A percentile compares a stretch with the other conserved stretches of the same genome.
phyloP scores from a whole-genome alignment of 2,797 vertebrate genomes.

The Falco naumanni region DNA sequence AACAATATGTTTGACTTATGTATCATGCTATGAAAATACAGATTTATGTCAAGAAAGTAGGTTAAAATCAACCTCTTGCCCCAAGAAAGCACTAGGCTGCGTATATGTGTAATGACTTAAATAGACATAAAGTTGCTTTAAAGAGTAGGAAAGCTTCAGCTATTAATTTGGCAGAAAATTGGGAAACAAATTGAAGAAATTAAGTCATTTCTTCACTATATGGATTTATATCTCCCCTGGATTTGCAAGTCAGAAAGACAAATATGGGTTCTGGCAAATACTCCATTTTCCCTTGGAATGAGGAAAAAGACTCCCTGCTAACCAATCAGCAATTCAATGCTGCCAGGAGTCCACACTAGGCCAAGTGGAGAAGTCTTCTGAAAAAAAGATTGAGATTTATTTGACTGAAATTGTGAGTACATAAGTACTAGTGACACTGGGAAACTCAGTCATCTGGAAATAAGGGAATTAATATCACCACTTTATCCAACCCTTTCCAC shows the following conservation, averaged over 20 bases:
- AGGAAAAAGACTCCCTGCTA: neutral
- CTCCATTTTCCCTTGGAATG: constrained; percentile 28
- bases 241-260: constrained; percentile 56
- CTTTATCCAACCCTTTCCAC: neutral
- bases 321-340: neutral
- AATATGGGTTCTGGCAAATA: constrained; percentile 34
- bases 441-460: constrained; percentile 27
- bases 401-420: neutral
- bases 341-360: neutral
- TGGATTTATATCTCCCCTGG: constrained; percentile 24
- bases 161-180: constrained; percentile 37
- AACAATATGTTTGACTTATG: neutral
- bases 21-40: neutral
- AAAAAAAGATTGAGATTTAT: neutral
- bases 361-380: neutral
- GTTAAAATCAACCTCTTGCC: neutral
- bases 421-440: neutral
- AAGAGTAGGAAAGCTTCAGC: neutral
- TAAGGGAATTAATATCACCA: neutral
- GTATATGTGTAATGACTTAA: neutral
- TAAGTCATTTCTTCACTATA: neutral
- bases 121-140: neutral
- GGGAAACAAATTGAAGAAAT: constrained; percentile 18
- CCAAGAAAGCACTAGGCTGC: neutral
- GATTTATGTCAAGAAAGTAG: neutral